Evolutionary conservation across 1,140 invertebrate genomes (phyloP), one percentile per base, ranked within the genome.

Genomic region (Magallana angulata): DNA sequence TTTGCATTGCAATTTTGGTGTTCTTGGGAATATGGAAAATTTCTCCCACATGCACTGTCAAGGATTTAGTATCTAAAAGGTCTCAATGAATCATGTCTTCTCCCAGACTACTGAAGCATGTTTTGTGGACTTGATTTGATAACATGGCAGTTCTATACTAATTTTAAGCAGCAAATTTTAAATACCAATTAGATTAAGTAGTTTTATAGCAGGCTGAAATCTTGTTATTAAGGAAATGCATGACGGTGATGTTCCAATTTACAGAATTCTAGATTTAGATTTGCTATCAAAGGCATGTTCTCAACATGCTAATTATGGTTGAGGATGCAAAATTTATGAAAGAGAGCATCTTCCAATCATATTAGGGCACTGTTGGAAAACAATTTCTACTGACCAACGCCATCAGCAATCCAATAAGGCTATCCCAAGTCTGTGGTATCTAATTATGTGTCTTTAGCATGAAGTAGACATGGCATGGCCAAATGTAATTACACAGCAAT

Each of bases 391-490:
- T 76, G 68, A 76, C 68, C 68, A 12, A 76, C 12, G 36, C 68
- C 68, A 76, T 6, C 8, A 18, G 2, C 36, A 30, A 76, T 76
- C 24, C 18, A 76, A 76, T 76, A 24, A 36, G 68, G 4, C 18
- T 12, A 30, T 76, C 24, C 24, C 24, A 30, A 24, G 24, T 18
- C 14, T 6, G 18, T 30, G 68, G 30, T 76, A 76, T 76, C 24
- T 11, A 76, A 76, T 76, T 76, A 76, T 76, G 7, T 24, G 30
- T 76, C 68, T 76, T 76, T 76, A 76, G 36, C 68, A 76, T 11
- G 24, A 76, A 62, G 60, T 12, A 76, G 68, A 76, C 36, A 30
- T 18, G 24, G 24, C 68, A 12, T 30, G 14, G 68, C 36, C 9
- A 36, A 76, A 76, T 24, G 24, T 76, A 76, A 76, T 76, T 76